Conservation (phyloP, 2,113 vertebrate genomes). For the Cricetomys ansorgei region DNA sequence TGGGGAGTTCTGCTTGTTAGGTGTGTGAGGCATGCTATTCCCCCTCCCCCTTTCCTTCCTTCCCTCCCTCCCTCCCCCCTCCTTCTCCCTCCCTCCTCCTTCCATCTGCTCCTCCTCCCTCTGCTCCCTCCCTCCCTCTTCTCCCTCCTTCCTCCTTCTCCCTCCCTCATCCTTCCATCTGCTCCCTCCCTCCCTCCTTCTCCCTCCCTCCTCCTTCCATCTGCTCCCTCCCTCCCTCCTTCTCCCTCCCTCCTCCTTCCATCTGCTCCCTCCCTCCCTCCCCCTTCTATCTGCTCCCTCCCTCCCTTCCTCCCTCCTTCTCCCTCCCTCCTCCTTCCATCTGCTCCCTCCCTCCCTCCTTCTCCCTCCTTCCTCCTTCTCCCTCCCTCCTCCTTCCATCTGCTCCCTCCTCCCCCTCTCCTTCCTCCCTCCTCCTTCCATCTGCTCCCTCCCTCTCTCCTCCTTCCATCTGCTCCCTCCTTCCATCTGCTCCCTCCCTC, state of each 20-base stretch:
- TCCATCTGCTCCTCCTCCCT: too few species aligned
- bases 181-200: too few species aligned
- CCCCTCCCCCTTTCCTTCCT: too few species aligned
- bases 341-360: not conserved
- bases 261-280: too few species aligned
- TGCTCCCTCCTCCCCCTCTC: fast-evolving
- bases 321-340: too few species aligned
- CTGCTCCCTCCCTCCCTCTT: too few species aligned
- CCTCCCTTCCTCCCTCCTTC: not conserved
- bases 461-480: too few species aligned
- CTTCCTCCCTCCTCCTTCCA: not conserved
- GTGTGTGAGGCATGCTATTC: not conserved
- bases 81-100: too few species aligned
- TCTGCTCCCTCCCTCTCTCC: not conserved
- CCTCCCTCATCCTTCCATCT: too few species aligned
- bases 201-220: too few species aligned
- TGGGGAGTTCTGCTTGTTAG: not conserved
- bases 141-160: too few species aligned
- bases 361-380: not conserved
- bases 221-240: not conserved
- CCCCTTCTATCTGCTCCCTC: not conserved
- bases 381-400: not conserved
- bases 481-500: not conserved
- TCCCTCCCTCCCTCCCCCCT: too few species aligned
- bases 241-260: not conserved